Evolutionary conservation across 2,888 invertebrate species (phyloP).

Genomic region (Laspeyria flexula): DNA sequence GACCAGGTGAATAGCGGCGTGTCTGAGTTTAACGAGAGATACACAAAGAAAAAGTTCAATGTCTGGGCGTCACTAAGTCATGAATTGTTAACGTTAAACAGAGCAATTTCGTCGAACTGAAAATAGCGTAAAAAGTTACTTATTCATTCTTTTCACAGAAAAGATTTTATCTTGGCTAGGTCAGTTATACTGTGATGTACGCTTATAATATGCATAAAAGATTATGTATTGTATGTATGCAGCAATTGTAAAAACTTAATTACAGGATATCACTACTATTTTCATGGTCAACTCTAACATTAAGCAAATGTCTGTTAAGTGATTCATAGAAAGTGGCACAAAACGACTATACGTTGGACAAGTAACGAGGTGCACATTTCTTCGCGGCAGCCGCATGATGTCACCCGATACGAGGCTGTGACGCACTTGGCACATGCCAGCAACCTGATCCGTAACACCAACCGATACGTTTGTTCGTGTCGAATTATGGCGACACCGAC

Average conservation of each 20-base stretch:
- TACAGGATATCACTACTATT: too few species aligned
- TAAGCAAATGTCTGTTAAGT: neutral
- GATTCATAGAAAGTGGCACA: neutral
- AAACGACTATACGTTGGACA: conserved; percentile 3
- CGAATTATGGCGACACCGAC: conserved; percentile 26
- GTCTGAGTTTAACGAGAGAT: neutral
- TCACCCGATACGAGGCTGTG: conserved; percentile 62
- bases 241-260: too few species aligned
- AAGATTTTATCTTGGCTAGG: conserved; percentile 45
- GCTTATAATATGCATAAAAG: too few species aligned
- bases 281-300: too few species aligned
- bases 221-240: too few species aligned
- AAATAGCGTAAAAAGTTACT: conserved; percentile 35
- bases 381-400: conserved; percentile 48
- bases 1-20: neutral
- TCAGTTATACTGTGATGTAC: conserved; percentile 32
- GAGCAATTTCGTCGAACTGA: conserved; percentile 41
- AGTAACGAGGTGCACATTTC: conserved; percentile 13
- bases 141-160: conserved; percentile 32
- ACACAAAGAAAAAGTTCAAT: conserved; percentile 16
- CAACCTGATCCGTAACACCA: conserved; percentile 56
- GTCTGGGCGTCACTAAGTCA: conserved; percentile 44
- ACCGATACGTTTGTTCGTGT: conserved; percentile 44
- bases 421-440: conserved; percentile 77
- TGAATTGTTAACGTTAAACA: conserved; percentile 32